Base-by-base conservation (phyloP, 1,140 invertebrate species). In the Druon quercuslanigerum region DNA sequence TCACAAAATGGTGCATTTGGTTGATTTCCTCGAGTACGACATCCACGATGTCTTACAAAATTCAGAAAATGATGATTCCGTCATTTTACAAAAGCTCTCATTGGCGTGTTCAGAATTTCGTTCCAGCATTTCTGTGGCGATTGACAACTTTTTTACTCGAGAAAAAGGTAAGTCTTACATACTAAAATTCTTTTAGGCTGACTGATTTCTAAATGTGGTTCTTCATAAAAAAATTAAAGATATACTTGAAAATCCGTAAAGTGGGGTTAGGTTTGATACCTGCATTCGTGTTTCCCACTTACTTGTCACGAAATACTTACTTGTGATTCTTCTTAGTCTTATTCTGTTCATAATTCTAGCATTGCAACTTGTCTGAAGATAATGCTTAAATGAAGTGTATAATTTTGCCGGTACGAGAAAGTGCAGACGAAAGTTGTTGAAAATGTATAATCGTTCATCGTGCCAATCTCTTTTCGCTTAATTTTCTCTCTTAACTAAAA, bases 51-150 rank as follows among this genome's bases (percentile, higher is more conserved):
- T 83, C 51, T 14, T 79, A 17, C 25, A 54, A 11, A 20, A n/a
- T 51, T 57, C 46, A 16, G 77, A 77, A 6, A 79, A 76, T 51
- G 73, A 80, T 17, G 76, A 78, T 13, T 71, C 52, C 13, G 33
- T 51, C 6, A 25, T 74, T 46, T 71, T 78, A 14, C 52, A 54
- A 19, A n/a, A 17, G 19, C 9, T 54, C 4, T 2, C 52, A 6
- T 54, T n/a, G 2, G 16, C 16, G 8, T 54, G 52, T 54, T 54
- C 52, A 17, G 17, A 54, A 54, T 17, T 54, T n/a, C 16, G 52
- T 54, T 16, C 52, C 14, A 17, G 7, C 11, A 2, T 54, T n/a
- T n/a, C 52, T 9, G 16, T 17, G 1, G 13, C 16, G 3, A n/a
- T 54, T 17, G 7, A 54, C 9, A 19, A 54, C 16, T 9, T n/a